A percentile compares a stretch with the other conserved stretches of the same genome.
Conservation (phyloP, 2,888 invertebrate species). For the Torymus tubicola region DNA sequence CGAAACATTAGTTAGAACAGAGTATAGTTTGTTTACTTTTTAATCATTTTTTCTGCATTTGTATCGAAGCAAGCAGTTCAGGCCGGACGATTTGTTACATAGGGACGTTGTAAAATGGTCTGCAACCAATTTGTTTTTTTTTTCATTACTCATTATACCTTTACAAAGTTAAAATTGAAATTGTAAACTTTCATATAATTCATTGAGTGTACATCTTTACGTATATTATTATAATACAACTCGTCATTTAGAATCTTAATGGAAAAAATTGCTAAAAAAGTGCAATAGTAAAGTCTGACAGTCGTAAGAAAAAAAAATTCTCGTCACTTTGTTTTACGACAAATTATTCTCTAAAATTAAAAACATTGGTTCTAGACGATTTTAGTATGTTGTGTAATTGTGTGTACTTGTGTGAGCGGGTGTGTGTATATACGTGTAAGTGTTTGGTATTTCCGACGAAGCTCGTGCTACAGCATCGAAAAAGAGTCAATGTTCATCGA, state of each 20-base stretch:
- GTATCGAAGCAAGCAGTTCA: slow-evolving; percentile 48
- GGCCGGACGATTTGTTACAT: slow-evolving; percentile 44
- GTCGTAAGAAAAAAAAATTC: not conserved
- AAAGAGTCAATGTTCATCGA: slow-evolving; percentile 34
- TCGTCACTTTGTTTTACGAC: too few relatives aligned
- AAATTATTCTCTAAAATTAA: not conserved
- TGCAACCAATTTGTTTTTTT: slow-evolving; percentile 35
- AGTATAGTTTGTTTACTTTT: slow-evolving; percentile 28
- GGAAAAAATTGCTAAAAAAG: slow-evolving; percentile 2
- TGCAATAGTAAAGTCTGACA: slow-evolving; percentile 1
- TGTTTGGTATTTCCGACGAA: slow-evolving; percentile 30
- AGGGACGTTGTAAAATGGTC: slow-evolving; percentile 44
- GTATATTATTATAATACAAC: not conserved
- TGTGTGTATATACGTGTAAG: too few relatives aligned
- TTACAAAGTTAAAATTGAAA: slow-evolving; percentile 22
- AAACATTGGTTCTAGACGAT: slow-evolving; percentile 45
- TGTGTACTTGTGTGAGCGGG: too few relatives aligned
- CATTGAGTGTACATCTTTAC: slow-evolving; percentile 1
- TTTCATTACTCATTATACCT: not conserved
- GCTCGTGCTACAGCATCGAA: slow-evolving; percentile 35
- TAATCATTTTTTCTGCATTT: slow-evolving; percentile 17
- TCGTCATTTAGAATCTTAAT: slow-evolving; percentile 6
- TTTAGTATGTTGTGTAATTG: not conserved
- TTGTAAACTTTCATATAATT: slow-evolving; percentile 24
- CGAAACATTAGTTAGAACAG: slow-evolving; percentile 32